Base-by-base conservation (phyloP, 2,797 vertebrate species). In the Pseudochirops cupreus region DNA sequence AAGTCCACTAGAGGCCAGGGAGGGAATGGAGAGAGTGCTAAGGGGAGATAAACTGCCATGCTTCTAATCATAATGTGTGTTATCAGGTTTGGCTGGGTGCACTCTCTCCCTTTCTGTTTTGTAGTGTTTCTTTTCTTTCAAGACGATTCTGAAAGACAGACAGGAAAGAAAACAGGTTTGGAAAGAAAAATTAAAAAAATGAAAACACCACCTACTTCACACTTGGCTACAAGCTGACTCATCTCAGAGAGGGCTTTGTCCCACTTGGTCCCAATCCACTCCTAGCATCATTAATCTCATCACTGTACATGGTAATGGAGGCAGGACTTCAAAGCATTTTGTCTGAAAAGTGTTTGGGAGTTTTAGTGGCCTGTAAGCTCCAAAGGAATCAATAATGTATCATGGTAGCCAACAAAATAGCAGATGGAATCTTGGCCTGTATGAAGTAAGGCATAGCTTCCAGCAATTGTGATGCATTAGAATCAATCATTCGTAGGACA, bases 21-120 rank as follows among this genome's bases (percentile, higher is more conserved):
- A 50, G 21, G 74, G 39, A 46, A 26, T 87, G 24, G 24, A 87
- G 9, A 16, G 11, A 46, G 10, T 50, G 10, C 21, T 87, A 11
- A 10, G 67, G 9, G 46, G 21, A 82, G 12, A 11, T 46, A 46
- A 0, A 0, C 7, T 24, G 16, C n/a, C 0, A 24, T 5, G 0
- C 16, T 0, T 74, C 62, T 21, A n/a, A 74, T 39, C 14, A 39
- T n/a, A 39, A 39, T 74, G 33, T 74, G 9, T 74, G 62, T 5
- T 39, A 39, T 46, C 9, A 46, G 39, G 0, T 46, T 82, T 10
- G 39, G 74, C 9, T 46, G 2, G 3, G 9, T 46, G 39, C 4
- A 3, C 39, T 82, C 11, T 46, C 7, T 18, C 28, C 9, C 9
- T 26, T 3, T 82, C 7, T 82, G 21, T 5, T 74, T 74, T 7